Evolutionary conservation across 2,113 vertebrate species (phyloP).

Genomic region (Campylorhamphus procurvoides): DNA sequence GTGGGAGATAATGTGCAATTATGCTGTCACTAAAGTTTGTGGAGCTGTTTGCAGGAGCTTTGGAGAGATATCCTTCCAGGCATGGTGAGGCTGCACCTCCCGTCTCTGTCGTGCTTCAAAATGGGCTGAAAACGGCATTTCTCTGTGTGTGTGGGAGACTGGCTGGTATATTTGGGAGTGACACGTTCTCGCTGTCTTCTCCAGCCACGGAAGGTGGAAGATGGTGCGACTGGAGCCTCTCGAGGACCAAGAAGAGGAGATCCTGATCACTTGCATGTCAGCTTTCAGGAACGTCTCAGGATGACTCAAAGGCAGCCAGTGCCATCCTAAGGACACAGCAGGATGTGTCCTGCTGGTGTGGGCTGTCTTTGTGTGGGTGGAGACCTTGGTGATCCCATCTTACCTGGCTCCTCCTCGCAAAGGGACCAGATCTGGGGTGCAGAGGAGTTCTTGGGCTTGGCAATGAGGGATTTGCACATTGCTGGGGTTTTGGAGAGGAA

Average conservation of each 20-base stretch:
- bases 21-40: slow-evolving; percentile 5
- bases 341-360: not conserved
- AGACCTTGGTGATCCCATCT: not conserved
- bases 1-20: slow-evolving; percentile 30
- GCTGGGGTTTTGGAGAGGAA: not conserved
- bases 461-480: not conserved
- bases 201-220: rapidly evolving
- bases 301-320: not conserved
- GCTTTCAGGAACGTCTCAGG: not conserved
- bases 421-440: too few relatives aligned
- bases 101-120: not conserved
- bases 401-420: not conserved
- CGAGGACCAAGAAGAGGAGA: not conserved
- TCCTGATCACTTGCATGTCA: rapidly evolving
- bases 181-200: not conserved
- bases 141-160: not conserved
- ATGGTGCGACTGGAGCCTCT: not conserved
- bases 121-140: not conserved
- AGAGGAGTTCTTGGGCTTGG: not conserved
- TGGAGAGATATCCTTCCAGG: not conserved
- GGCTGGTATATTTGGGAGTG: not conserved
- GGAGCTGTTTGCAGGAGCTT: not conserved
- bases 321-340: not conserved
- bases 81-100: not conserved
- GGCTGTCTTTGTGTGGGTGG: not conserved